phyloP scores from a whole-genome alignment of 1,140 invertebrate genomes.

The Conopomorpha cramerella region DNA sequence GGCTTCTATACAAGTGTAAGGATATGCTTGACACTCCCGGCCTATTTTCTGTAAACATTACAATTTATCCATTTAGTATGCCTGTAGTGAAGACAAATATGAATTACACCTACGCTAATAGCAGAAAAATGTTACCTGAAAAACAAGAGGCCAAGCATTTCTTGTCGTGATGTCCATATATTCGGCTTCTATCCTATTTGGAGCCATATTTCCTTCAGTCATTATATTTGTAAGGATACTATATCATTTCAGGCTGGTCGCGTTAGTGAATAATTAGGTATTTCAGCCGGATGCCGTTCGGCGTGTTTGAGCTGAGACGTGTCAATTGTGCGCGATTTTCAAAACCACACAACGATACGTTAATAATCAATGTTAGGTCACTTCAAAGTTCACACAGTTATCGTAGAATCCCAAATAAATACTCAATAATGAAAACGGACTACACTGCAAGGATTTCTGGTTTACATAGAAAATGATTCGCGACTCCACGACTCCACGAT shows the following conservation, averaged over 20 bases:
- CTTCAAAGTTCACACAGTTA: too few relatives aligned
- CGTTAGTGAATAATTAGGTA: slow-evolving; percentile 14
- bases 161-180: slow-evolving; percentile 68
- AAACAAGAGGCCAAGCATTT: slow-evolving; percentile 67
- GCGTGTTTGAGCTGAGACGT: background rate
- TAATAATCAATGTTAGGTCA: too few relatives aligned
- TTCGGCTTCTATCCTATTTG: slow-evolving; percentile 67
- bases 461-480: too few relatives aligned
- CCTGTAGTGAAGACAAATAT: too few relatives aligned
- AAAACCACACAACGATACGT: too few relatives aligned
- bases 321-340: background rate
- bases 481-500: too few relatives aligned
- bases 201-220: slow-evolving; percentile 29
- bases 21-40: slow-evolving; percentile 47
- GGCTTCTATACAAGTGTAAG: slow-evolving; percentile 74
- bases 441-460: too few relatives aligned
- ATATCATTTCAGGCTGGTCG: slow-evolving; percentile 25
- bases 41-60: slow-evolving; percentile 52
- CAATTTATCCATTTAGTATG: slow-evolving; percentile 3
- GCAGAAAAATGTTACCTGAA: slow-evolving; percentile 69
- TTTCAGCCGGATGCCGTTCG: slow-evolving; percentile 22
- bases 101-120: slow-evolving; percentile 19
- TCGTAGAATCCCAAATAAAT: too few relatives aligned
- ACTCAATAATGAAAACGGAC: too few relatives aligned
- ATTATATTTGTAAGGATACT: slow-evolving; percentile 22